phyloP scores from a whole-genome alignment of 2,113 vertebrate species.

The Mustela nigripes region DNA sequence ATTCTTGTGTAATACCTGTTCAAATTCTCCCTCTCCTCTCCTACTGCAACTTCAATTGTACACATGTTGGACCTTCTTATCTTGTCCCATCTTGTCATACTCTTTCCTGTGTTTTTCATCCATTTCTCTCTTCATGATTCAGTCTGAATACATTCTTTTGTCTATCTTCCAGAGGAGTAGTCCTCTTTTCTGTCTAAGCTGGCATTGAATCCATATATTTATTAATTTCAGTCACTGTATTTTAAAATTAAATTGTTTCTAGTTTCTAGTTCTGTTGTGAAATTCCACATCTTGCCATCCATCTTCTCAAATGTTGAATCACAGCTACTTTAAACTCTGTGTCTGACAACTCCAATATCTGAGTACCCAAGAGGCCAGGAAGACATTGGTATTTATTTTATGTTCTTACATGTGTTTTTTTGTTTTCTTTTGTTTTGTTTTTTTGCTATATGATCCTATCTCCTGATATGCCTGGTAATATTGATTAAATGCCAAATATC shows the following conservation, averaged over 20 bases:
- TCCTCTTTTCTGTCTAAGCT: not conserved
- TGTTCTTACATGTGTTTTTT: not conserved
- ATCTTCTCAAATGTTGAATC: not conserved
- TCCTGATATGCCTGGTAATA: not conserved
- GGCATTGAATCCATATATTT: not conserved
- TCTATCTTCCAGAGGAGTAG: not conserved
- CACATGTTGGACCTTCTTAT: not conserved
- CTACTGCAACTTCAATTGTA: not conserved
- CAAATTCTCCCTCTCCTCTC: not conserved
- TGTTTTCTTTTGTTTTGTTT: not conserved
- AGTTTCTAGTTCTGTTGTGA: not conserved
- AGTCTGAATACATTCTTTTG: not conserved
- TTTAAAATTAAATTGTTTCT: not conserved
- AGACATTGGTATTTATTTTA: not conserved
- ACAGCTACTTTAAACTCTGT: not conserved
- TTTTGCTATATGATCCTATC: not conserved
- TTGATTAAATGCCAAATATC: not conserved
- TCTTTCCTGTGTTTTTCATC: not conserved
- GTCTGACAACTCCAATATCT: not conserved
- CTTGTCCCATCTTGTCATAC: accelerated
- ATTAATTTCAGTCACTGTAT: not conserved
- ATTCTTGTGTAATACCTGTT: not conserved
- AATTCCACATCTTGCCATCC: not conserved
- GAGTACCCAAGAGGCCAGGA: accelerated
- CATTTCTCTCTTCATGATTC: not conserved